These are phyloP conservation scores for Corythoichthys intestinalis DNA, from an alignment of 2,113 vertebrate species.

Conservation along the genomic window DNA sequence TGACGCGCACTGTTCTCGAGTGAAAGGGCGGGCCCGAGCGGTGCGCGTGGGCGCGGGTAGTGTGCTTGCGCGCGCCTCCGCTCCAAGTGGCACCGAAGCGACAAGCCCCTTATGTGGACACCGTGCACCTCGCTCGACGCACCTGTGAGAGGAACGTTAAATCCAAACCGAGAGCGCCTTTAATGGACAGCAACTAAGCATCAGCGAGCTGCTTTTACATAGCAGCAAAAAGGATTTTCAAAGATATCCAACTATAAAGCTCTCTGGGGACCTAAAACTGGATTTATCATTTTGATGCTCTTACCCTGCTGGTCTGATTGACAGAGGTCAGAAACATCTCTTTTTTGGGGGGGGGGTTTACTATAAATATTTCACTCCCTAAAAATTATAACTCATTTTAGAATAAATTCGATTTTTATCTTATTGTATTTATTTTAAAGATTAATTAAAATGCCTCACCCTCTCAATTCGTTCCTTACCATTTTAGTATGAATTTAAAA, in stretches of 20 bases:
- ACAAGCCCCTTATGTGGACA: conserved; percentile 47
- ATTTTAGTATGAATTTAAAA: not conserved
- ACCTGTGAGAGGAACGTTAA: conserved; percentile 51
- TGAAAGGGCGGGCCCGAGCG: conserved; percentile 49
- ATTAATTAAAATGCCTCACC: not conserved
- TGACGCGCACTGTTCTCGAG: conserved; percentile 59
- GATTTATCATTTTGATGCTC: conserved; percentile 64
- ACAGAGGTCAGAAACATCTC: conserved; percentile 67
- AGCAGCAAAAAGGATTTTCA: conserved; percentile 49
- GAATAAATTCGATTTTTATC: not conserved
- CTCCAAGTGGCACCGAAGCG: conserved; percentile 34
- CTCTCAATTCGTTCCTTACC: not conserved
- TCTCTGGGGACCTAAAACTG: conserved; percentile 53
- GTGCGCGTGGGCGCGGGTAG: conserved; percentile 24
- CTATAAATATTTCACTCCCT: not conserved
- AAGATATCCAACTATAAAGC: conserved; percentile 1
- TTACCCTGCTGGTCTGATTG: conserved; percentile 16
- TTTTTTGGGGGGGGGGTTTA: conserved; percentile 21
- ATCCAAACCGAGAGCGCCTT: conserved; percentile 38
- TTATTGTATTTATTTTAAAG: not conserved
- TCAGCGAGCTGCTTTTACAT: not conserved
- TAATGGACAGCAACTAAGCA: too few species aligned
- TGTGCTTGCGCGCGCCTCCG: conserved; percentile 45
- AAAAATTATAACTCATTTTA: conserved; percentile 15
- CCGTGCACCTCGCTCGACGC: conserved; percentile 56